These are phyloP conservation scores for Poecilia wingei DNA, from an alignment of 2,797 vertebrate genomes.

Conservation along the genomic window DNA sequence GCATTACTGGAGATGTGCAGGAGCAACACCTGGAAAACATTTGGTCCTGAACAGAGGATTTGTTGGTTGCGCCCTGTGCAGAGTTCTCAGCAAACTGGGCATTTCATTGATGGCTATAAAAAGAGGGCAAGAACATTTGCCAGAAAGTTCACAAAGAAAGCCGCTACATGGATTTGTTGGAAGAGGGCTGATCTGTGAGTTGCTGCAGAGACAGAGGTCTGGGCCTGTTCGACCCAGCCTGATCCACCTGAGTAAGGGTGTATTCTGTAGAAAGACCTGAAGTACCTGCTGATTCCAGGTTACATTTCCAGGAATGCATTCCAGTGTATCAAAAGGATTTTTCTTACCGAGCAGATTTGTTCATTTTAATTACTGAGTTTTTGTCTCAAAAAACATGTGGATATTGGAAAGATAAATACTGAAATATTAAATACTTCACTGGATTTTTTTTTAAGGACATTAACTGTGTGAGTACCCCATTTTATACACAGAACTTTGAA, in stretches of 20 bases:
- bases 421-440: neutral
- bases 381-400: neutral
- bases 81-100: neutral
- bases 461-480: neutral
- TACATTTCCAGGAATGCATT: neutral
- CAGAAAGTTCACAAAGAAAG: neutral
- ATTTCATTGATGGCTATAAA: neutral
- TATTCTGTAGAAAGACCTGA: neutral
- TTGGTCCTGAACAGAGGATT: neutral
- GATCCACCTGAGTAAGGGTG: neutral
- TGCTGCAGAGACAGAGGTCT: neutral
- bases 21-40: neutral
- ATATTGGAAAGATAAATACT: neutral
- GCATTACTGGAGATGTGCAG: neutral
- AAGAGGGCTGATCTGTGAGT: neutral
- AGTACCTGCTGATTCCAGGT: neutral
- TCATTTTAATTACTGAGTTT: neutral
- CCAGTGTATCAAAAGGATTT: neutral
- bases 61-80: neutral
- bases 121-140: neutral
- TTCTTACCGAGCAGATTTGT: neutral
- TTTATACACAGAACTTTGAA: neutral
- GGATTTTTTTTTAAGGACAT: neutral
- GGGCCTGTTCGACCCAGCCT: neutral
- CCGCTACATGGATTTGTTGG: neutral